Evolutionary conservation across 2,113 vertebrate species (phyloP).

Genomic region (Nipponia nippon): DNA sequence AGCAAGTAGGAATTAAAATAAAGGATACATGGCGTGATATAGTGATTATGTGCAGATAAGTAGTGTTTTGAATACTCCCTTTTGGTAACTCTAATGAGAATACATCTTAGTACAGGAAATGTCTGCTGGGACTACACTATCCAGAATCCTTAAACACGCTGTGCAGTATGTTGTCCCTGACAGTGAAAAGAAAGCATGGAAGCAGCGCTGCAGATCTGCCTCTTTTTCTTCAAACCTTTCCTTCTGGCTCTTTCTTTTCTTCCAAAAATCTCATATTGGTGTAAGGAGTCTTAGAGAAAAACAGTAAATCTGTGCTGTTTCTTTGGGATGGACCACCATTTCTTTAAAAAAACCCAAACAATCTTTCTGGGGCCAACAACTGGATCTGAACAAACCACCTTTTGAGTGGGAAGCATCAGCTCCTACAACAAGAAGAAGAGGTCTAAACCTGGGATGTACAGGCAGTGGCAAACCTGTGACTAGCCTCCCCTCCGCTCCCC

Average conservation of each 20-base stretch:
- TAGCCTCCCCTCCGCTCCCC: rapidly evolving
- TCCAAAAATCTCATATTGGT: neutral
- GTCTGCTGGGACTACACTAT: slow-evolving; percentile 28
- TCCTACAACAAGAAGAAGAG: neutral
- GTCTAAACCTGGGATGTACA: neutral
- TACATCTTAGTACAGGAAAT: slow-evolving; percentile 28
- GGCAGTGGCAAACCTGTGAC: neutral
- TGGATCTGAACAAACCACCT: neutral
- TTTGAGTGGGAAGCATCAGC: neutral
- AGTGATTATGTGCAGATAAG: slow-evolving; percentile 61
- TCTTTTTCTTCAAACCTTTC: neutral
- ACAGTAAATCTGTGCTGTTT: neutral
- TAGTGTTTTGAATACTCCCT: slow-evolving; percentile 41
- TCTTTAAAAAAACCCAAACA: neutral
- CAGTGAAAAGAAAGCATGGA: neutral
- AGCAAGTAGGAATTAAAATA: slow-evolving; percentile 49
- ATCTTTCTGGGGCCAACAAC: neutral
- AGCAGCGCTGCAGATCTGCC: neutral
- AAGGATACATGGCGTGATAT: slow-evolving; percentile 34
- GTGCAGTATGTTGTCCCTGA: neutral
- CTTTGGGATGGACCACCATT: neutral
- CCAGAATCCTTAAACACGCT: slow-evolving; percentile 41
- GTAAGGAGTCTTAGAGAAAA: neutral
- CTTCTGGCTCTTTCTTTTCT: neutral
- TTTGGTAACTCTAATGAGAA: slow-evolving; percentile 50